Base-by-base conservation (phyloP, 2,797 vertebrate genomes). In the Bovichtus variegatus region DNA sequence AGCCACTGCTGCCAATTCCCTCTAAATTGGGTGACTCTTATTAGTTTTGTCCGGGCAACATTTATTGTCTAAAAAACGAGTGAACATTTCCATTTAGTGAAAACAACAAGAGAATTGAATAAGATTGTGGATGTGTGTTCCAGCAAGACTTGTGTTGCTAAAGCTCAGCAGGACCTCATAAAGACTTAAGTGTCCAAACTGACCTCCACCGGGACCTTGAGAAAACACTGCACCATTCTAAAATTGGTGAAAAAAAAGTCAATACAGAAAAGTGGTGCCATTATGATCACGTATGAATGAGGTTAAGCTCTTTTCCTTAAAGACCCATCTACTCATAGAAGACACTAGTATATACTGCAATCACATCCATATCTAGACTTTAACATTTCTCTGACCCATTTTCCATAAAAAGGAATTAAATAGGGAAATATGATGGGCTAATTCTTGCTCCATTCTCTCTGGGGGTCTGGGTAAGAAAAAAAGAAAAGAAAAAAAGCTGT, bases 11-110 rank as follows among this genome's bases (percentile, higher is more conserved):
- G 78, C 61, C 72, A 76, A 61, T 46, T 72, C 59, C 21, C 58
- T 57, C 43, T 38, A 74, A 83, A 84, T 13, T 80, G 77, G 51
- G n/a, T 40, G 71, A 70, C 70, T 65, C 51, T 73, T 80, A 86
- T 84, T 81, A 82, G 76, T 86, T 90, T 82, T 90, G 86, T 83
- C 82, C 85, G 69, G 43, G 77, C 49, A 83, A 89, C 76, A 82
- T 89, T 91, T 85, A 81, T 89, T 51, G 44, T 74, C 82, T 46
- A 76, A 83, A 83, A 86, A 81, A 78, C 63, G 29, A 74, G 70
- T 29, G 55, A 81, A 67, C 74, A 71, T 81, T 65, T 80, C 61
- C 57, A 84, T 70, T 83, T 53, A 9, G 55, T 41, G 62, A 55
- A 83, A 82, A 74, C 68, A 82, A 68, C 53, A 63, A 73, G 49